Evolutionary conservation across 2,113 vertebrate species (phyloP), one percentile per base, ranked within the genome.

Genomic region (Tenebrosternarchus preto): DNA sequence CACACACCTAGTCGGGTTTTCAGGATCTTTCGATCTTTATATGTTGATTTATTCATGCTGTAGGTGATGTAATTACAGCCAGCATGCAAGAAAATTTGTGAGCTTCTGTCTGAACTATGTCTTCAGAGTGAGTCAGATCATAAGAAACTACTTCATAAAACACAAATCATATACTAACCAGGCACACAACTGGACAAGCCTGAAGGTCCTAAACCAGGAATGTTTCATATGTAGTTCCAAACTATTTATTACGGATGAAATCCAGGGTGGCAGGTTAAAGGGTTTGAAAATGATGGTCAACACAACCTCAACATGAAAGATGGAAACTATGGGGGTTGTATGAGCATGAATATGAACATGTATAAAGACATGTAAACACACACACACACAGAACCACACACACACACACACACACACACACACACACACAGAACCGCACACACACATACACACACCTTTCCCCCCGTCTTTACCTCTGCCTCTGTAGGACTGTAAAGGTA

Each of bases 401-500:
- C 33, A 56, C 33, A 70, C 60, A 74, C 77, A 25, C n/a, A n/a
- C 43, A 56, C 68, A 50, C 43, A 50, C 43, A 50, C 43, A 50
- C 43, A 72, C 19, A 66, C 46, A 73, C 70, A 36, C 60, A 68
- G 9, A 50, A 69, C 50, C 67, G 22, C 60, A 53, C 64, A 83
- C 19, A 66, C 24, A 22, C 59, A 69, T 60, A 82, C 85, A 66
- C 24, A 73, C 53, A 50, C 57, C 90, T 93, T 90, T 84, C 91
- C 96, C 86, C 96, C 93, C 0, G n/a, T 46, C 90, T 93, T 90
- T 85, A 93, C 97, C 87, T 97, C 94, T 1, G 82, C 85, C 89
- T 98, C 96, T 78, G 91, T 80, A 70, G 96, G 94, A 74, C 90
- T 93, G 90, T 96, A 98, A 82, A 98, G 92, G 85, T 98, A 99